A percentile compares a stretch with the other conserved stretches of the same genome.
Evolutionary conservation across 2,888 invertebrate genomes (phyloP).

Genomic region (Nemotelus pantherinus): DNA sequence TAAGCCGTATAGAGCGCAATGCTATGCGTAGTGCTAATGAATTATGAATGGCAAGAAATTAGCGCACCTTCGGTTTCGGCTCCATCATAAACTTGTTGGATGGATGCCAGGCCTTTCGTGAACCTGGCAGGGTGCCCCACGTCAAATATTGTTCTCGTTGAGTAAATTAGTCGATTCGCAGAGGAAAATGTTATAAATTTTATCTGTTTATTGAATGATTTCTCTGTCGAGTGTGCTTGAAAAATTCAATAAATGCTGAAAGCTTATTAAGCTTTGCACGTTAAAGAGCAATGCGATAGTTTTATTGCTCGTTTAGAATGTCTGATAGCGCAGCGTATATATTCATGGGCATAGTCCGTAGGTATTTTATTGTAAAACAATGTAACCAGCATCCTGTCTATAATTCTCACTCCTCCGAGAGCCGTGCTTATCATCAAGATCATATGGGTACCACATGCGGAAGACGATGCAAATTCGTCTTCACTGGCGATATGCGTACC

Average conservation of each 20-base stretch:
- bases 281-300: too few relatives aligned
- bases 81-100: slow-evolving; percentile 39
- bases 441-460: slow-evolving; percentile 36
- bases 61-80: slow-evolving; percentile 35
- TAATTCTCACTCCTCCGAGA: slow-evolving; percentile 21
- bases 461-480: slow-evolving; percentile 32
- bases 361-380: background rate
- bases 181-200: slow-evolving; percentile 35
- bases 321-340: too few relatives aligned
- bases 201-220: background rate
- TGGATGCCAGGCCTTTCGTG: slow-evolving; percentile 28
- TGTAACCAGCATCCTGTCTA: background rate
- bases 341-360: too few relatives aligned
- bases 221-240: too few relatives aligned
- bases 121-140: slow-evolving; percentile 34
- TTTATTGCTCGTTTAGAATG: too few relatives aligned
- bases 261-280: too few relatives aligned
- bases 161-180: slow-evolving; percentile 33
- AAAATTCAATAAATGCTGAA: too few relatives aligned
- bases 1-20: slow-evolving; percentile 1
- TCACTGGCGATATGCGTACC: slow-evolving; percentile 15
- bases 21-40: slow-evolving; percentile 38
- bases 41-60: slow-evolving; percentile 43
- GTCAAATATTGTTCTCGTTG: slow-evolving; percentile 35
- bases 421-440: slow-evolving; percentile 10